Percentiles rank a stretch among this genome's conserved stretches.
Evolutionary conservation across 2,888 invertebrate species (phyloP).

Genomic region (Nasonovia ribisnigri): DNA sequence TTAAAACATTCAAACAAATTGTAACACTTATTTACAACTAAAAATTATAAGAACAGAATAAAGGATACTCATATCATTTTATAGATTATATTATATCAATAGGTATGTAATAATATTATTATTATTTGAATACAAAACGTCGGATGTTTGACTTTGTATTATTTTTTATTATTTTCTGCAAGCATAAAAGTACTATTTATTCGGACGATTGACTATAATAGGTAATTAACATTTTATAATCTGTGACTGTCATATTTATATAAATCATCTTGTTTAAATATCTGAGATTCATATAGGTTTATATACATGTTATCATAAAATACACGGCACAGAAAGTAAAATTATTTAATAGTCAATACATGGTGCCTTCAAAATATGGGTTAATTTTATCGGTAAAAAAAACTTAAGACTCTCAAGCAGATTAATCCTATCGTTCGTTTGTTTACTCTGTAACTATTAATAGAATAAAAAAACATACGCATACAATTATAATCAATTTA

Average conservation of each 20-base stretch:
- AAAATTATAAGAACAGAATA: not conserved
- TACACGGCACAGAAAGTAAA: too few species aligned
- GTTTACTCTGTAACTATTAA: too few species aligned
- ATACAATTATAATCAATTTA: not conserved
- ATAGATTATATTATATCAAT: not conserved
- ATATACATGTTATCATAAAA: too few species aligned
- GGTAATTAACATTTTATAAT: too few species aligned
- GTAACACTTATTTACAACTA: not conserved
- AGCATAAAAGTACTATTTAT: not conserved
- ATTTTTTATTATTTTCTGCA: not conserved
- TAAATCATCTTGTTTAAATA: too few species aligned
- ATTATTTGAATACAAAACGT: not conserved
- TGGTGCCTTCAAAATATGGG: too few species aligned
- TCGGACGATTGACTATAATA: not conserved
- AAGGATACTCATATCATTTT: not conserved
- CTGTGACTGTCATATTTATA: too few species aligned
- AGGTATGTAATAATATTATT: not conserved
- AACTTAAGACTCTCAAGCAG: too few species aligned
- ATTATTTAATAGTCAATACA: too few species aligned
- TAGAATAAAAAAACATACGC: not conserved
- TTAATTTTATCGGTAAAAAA: too few species aligned
- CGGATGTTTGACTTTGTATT: not conserved
- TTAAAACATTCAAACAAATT: not conserved
- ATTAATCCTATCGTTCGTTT: too few species aligned
- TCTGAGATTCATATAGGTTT: too few species aligned